A percentile compares a stretch with the other conserved stretches of the same genome.
phyloP scores from a whole-genome alignment of 2,113 vertebrate genomes.

The Scomber colias region DNA sequence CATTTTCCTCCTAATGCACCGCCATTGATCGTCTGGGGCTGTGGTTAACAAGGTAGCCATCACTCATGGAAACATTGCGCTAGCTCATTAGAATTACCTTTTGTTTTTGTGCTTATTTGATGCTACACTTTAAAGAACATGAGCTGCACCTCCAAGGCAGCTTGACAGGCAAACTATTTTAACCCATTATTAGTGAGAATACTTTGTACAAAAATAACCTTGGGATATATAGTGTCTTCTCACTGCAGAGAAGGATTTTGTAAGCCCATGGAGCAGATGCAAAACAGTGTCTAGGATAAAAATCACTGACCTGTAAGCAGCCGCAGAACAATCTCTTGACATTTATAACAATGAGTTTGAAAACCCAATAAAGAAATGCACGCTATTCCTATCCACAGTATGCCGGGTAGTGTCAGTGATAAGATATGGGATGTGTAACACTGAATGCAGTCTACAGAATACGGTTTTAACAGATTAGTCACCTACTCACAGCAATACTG shows the following conservation, averaged over 20 bases:
- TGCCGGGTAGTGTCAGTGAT: neutral
- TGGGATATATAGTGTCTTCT: slow-evolving; percentile 14
- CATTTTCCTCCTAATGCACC: slow-evolving; percentile 46
- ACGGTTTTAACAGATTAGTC: slow-evolving; percentile 2
- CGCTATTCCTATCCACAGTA: neutral
- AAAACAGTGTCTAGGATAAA: neutral
- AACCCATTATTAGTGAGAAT: slow-evolving; percentile 40
- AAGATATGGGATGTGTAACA: neutral
- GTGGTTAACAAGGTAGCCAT: slow-evolving; percentile 58
- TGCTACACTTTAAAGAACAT: slow-evolving; percentile 56
- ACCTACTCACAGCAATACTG: slow-evolving; percentile 1
- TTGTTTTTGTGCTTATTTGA: slow-evolving; percentile 56
- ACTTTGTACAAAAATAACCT: slow-evolving; percentile 39
- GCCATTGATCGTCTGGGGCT: slow-evolving; percentile 49
- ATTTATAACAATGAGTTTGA: neutral
- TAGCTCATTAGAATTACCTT: slow-evolving; percentile 56
- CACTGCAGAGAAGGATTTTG: slow-evolving; percentile 5
- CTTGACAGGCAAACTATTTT: slow-evolving; percentile 22
- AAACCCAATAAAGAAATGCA: neutral
- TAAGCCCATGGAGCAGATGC: neutral
- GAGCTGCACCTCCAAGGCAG: slow-evolving; percentile 36
- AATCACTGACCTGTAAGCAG: slow-evolving; percentile 1
- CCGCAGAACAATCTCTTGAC: neutral
- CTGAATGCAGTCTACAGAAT: neutral
- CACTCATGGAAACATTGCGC: slow-evolving; percentile 29